A percentile compares a stretch with the other conserved stretches of the same genome.
These are phyloP conservation scores for Bradypodion ventrale DNA, from an alignment of 2,797 vertebrate genomes.

Conservation along the genomic window DNA sequence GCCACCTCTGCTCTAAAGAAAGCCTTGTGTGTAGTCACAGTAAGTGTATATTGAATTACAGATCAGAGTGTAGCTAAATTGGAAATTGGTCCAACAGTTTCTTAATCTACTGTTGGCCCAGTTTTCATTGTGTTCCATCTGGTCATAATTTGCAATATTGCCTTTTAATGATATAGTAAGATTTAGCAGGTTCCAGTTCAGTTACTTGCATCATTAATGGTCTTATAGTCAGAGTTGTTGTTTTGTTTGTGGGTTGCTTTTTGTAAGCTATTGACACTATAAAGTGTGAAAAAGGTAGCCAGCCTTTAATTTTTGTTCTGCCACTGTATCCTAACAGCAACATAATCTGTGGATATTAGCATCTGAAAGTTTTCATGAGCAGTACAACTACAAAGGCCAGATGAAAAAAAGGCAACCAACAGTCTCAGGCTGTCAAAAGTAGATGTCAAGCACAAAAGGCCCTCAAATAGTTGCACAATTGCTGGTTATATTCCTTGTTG, in stretches of 20 bases:
- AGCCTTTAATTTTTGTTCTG: background rate
- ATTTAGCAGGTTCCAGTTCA: background rate
- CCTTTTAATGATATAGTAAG: background rate
- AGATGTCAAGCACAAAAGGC: background rate
- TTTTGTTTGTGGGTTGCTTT: too few species aligned
- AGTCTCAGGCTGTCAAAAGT: background rate
- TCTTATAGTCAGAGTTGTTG: background rate
- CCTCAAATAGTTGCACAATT: background rate
- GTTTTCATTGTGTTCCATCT: too few species aligned
- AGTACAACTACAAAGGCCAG: background rate
- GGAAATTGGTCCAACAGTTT: too few species aligned
- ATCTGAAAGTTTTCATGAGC: background rate
- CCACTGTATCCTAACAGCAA: too few species aligned
- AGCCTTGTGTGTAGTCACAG: background rate
- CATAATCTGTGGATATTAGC: background rate
- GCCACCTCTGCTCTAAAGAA: too few species aligned
- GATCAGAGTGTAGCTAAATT: background rate
- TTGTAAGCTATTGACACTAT: too few species aligned
- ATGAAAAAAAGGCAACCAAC: background rate
- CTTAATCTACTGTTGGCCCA: too few species aligned
- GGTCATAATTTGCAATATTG: background rate
- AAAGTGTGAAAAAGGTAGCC: too few species aligned
- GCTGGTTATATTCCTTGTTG: too few species aligned
- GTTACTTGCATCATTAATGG: background rate
- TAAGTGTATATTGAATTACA: background rate